Base-by-base conservation (phyloP, 35 echinoderm and acorn worm genomes). In the Anneissia japonica region DNA sequence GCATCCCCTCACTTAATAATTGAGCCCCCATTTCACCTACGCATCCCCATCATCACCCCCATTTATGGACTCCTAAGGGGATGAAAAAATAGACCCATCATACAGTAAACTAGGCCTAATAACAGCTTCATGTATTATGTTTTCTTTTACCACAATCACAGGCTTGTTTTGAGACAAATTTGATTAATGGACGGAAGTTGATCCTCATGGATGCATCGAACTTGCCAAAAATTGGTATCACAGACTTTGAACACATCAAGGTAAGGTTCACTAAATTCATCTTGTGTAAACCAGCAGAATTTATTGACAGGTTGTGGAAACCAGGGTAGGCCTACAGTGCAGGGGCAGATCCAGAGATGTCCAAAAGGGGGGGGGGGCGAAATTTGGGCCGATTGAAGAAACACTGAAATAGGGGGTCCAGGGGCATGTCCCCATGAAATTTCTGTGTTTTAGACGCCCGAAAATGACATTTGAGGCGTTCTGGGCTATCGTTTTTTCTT, bases 231-330 rank as follows among this genome's bases (percentile, higher is more conserved):
- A 83, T 90, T 74, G 94, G 95, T 28, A 89, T 97, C 36, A 97
- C 91, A 88, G 95, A 97, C 76, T 97, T 93, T 91, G 88, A 97
- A 46, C 91, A 97, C 64, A 93, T 97, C 26, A 90, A 97, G 95
- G 95, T 97, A 88, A 84, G 9, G 38, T 45, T 34, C 14, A 34
- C 14, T 11, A 0, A 26, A 38, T 32, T 16, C 74, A 12, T 28
- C 0, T 38, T 21, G 29, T 40, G 40, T 35, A 3, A 81, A n/a
- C 21, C 31, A 33, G 56, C 23, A 12, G 55, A 3, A 26, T 73
- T 0, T 26, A 23, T 72, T 30, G n/a, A n/a, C 19, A 32, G 21
- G n/a, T 82, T 88, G 14, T 88, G 28, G 26, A n/a, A 82, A 46
- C 31, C 14, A 34, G 1, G 4, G 4, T 36, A 7, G 17, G 1